These are phyloP conservation scores for Discoglossus pictus DNA, from an alignment of 2,797 vertebrate species.

Conservation along the genomic window DNA sequence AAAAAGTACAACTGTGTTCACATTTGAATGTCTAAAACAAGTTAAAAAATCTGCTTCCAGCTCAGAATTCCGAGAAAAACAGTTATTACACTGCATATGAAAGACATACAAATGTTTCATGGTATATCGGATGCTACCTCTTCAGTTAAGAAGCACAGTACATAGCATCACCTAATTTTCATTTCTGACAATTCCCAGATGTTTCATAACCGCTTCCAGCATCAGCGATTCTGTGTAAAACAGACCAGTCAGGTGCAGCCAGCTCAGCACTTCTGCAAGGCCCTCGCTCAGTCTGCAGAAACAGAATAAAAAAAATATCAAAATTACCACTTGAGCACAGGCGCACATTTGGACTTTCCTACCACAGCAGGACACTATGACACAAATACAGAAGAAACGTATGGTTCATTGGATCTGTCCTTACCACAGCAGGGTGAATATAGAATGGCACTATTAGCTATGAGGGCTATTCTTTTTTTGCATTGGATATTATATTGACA, in stretches of 20 bases:
- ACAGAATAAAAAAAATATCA: conserved; percentile 34
- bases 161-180: conserved; percentile 19
- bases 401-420: conserved; percentile 44
- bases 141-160: conserved; percentile 7
- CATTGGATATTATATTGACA: conserved; percentile 31
- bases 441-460: conserved; percentile 46
- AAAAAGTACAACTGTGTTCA: too few relatives aligned
- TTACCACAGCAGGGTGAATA: conserved; percentile 43
- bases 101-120: neutral
- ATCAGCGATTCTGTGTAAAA: conserved; percentile 32
- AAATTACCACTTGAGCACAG: conserved; percentile 33
- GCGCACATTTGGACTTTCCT: conserved; percentile 29
- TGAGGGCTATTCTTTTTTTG: conserved; percentile 45
- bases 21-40: too few relatives aligned
- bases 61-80: conserved; percentile 4
- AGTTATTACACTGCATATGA: neutral
- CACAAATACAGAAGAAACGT: conserved; percentile 17
- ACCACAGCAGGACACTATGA: conserved; percentile 39
- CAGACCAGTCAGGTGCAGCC: conserved; percentile 22
- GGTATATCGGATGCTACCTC: conserved; percentile 3
- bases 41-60: too few relatives aligned
- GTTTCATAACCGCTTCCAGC: conserved; percentile 13
- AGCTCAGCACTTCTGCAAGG: conserved; percentile 29
- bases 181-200: conserved; percentile 27
- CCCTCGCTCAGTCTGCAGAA: conserved; percentile 29